A percentile compares a stretch with the other conserved stretches of the same genome.
Evolutionary conservation across 2,113 vertebrate genomes (phyloP).

Genomic region (Meriones unguiculatus): DNA sequence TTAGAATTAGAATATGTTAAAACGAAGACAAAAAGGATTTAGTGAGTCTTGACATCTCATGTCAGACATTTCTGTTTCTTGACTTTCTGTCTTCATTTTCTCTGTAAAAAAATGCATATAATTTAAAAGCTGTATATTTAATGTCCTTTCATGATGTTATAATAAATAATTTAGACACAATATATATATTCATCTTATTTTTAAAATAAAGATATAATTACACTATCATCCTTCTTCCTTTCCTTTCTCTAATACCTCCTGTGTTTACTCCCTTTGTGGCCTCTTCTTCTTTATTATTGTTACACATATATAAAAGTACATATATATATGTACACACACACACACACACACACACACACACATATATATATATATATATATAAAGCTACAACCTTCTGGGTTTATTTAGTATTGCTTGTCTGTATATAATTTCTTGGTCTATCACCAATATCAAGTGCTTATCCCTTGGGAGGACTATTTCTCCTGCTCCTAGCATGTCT

Average conservation of each 20-base stretch:
- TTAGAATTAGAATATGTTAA: conserved; percentile 24
- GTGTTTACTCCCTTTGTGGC: not conserved
- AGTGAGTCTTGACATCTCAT: not conserved
- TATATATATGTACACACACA: not conserved
- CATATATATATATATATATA: not conserved
- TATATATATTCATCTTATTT: not conserved
- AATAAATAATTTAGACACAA: not conserved
- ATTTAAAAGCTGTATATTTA: not conserved
- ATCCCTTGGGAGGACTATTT: not conserved
- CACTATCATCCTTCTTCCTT: not conserved
- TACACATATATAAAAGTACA: not conserved
- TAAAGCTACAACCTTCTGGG: not conserved
- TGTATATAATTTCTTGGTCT: not conserved
- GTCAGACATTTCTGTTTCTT: not conserved
- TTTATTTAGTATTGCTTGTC: not conserved
- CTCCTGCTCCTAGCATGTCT: too few species aligned
- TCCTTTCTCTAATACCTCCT: not conserved
- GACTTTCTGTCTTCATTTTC: conserved; percentile 14
- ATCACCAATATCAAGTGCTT: not conserved
- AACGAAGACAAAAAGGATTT: conserved; percentile 16
- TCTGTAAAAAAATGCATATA: not conserved
- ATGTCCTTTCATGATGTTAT: not conserved
- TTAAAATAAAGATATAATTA: not conserved
- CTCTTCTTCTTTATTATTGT: not conserved
- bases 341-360: too few species aligned